These are phyloP conservation scores for Thalassaphorura encarpata DNA, from an alignment of 1,140 invertebrate species.

Conservation along the genomic window DNA sequence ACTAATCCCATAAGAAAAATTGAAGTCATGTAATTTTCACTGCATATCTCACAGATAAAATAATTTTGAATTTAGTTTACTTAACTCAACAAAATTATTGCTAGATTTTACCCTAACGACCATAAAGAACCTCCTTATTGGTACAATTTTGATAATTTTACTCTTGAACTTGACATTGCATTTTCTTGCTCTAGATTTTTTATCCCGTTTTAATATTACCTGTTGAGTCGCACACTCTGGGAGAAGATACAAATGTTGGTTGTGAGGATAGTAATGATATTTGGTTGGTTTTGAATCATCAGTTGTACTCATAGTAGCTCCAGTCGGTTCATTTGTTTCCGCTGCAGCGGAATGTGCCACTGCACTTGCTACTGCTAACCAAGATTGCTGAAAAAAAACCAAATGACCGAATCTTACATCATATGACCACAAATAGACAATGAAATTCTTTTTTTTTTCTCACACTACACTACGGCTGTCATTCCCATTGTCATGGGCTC, in stretches of 20 bases:
- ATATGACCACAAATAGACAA: neutral
- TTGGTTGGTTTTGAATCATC: constrained; percentile 62
- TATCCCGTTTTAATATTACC: constrained; percentile 42
- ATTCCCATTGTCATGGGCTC: too few relatives aligned
- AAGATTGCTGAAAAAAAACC: constrained; percentile 27
- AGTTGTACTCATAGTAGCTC: constrained; percentile 2
- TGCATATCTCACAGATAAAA: too few relatives aligned
- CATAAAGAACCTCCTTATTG: too few relatives aligned
- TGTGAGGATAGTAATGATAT: constrained; percentile 89
- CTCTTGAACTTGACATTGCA: too few relatives aligned
- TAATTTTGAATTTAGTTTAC: neutral
- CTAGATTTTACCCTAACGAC: too few relatives aligned
- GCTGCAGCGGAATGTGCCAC: constrained; percentile 29
- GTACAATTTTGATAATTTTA: too few relatives aligned
- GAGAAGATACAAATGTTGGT: constrained; percentile 78
- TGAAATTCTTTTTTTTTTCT: neutral
- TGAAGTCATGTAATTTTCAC: too few relatives aligned
- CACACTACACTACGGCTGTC: too few relatives aligned
- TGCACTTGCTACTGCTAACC: constrained; percentile 29
- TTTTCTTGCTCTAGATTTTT: neutral
- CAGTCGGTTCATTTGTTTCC: constrained; percentile 17
- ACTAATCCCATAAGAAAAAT: too few relatives aligned
- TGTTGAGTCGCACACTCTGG: constrained; percentile 88
- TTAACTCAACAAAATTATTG: too few relatives aligned
- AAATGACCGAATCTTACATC: neutral